Evolutionary conservation across 2,797 vertebrate species (phyloP).

Genomic region (Esox masquinongy): DNA sequence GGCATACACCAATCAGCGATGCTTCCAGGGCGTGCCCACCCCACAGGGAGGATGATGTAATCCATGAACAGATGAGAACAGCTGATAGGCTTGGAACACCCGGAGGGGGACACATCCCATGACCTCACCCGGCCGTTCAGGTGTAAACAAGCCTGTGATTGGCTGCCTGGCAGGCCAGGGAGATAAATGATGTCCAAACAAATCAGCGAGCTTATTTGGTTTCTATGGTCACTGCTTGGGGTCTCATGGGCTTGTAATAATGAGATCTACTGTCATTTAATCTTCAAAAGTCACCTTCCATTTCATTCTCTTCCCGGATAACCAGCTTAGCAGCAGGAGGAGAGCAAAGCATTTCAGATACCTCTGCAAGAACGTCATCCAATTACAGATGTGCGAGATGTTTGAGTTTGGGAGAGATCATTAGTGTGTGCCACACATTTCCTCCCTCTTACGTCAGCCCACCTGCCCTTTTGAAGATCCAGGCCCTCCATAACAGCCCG

Average conservation of each 20-base stretch:
- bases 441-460: background rate
- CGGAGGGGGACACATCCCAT: background rate
- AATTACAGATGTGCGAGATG: slow-evolving; percentile 22
- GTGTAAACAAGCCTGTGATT: slow-evolving; percentile 35
- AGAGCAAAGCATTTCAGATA: slow-evolving; percentile 25
- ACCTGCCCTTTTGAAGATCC: background rate
- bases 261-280: background rate
- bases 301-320: background rate
- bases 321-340: background rate
- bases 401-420: slow-evolving; percentile 32
- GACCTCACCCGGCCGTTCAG: background rate
- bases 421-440: slow-evolving; percentile 42
- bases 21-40: background rate
- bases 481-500: background rate
- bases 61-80: slow-evolving; percentile 41
- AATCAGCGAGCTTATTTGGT: slow-evolving; percentile 43
- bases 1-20: background rate
- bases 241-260: background rate
- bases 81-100: slow-evolving; percentile 10
- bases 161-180: slow-evolving; percentile 39
- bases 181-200: slow-evolving; percentile 6
- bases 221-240: slow-evolving; percentile 1
- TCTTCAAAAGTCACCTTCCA: background rate
- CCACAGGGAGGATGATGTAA: slow-evolving; percentile 3
- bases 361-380: background rate